These are phyloP conservation scores for Spea multiplicata DNA, from an alignment of 2,113 vertebrate genomes.

Conservation along the genomic window DNA sequence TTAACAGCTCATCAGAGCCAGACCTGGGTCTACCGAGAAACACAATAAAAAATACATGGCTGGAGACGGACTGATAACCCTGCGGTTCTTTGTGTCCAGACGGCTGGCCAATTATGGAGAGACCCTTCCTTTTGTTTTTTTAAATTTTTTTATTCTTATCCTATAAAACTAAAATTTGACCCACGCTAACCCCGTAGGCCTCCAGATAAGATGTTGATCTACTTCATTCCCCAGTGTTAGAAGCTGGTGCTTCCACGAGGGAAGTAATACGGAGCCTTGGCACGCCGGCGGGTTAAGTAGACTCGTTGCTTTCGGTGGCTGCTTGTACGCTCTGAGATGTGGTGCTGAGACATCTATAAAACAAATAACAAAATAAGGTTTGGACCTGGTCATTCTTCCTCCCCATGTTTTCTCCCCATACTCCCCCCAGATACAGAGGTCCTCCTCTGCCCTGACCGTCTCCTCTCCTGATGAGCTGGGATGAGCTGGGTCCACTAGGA, in stretches of 20 bases:
- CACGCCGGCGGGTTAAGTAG: constrained; percentile 93
- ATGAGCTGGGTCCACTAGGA: too few species aligned
- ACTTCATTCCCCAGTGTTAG: constrained; percentile 43
- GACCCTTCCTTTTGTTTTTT: constrained; percentile 49
- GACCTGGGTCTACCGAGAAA: constrained; percentile 27
- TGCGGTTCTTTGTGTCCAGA: constrained; percentile 61
- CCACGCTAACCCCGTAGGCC: constrained; percentile 46
- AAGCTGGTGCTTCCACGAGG: constrained; percentile 86
- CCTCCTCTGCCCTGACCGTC: too few species aligned
- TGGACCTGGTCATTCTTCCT: too few species aligned
- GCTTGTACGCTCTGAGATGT: constrained; percentile 78
- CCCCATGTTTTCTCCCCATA: too few species aligned
- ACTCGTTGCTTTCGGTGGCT: constrained; percentile 92
- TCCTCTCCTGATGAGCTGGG: too few species aligned
- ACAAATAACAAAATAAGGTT: too few species aligned
- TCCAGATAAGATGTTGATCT: constrained; percentile 53
- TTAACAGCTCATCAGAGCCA: background rate
- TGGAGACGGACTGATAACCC: background rate
- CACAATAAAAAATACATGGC: background rate
- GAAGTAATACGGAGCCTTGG: constrained; percentile 92
- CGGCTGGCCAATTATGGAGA: constrained; percentile 60
- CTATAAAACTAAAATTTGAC: background rate
- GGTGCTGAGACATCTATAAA: constrained; percentile 94
- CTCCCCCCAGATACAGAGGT: too few species aligned
- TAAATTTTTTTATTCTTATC: background rate